phyloP scores from a whole-genome alignment of 2,797 vertebrate species.

The Potorous gilbertii region DNA sequence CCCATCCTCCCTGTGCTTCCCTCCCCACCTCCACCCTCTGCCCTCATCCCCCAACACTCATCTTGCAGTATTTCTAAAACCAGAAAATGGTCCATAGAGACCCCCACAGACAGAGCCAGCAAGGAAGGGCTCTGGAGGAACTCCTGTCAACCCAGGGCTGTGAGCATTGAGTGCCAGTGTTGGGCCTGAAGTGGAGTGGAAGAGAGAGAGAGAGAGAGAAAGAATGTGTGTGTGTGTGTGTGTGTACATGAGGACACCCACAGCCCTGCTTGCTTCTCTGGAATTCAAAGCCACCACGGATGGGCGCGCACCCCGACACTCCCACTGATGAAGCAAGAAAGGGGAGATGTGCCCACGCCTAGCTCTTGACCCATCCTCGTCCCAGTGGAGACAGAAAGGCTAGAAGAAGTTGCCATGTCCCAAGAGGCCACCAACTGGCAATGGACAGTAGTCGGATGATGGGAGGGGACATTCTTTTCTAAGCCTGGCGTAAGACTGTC shows the following conservation, averaged over 20 bases:
- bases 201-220: too few species aligned
- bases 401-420: not conserved
- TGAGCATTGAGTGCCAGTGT: not conserved
- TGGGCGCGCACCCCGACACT: not conserved
- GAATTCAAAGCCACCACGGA: not conserved
- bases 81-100: slow-evolving; percentile 35
- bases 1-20: not conserved
- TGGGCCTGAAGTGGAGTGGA: not conserved
- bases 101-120: not conserved
- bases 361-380: not conserved
- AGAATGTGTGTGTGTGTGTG: not conserved
- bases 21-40: not conserved
- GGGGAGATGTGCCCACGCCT: not conserved
- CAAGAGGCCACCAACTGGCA: not conserved
- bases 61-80: slow-evolving; percentile 73
- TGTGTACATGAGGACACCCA: not conserved
- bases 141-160: slow-evolving; percentile 28
- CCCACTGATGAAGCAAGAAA: not conserved
- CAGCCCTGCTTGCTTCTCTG: not conserved
- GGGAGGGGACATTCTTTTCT: not conserved
- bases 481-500: not conserved
- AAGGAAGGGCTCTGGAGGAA: slow-evolving; percentile 24
- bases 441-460: not conserved
- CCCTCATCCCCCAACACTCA: slow-evolving; percentile 13
- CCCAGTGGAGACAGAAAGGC: not conserved